Conservation (phyloP, 2,888 invertebrate species). For the Cryptocheilus praepositus region DNA sequence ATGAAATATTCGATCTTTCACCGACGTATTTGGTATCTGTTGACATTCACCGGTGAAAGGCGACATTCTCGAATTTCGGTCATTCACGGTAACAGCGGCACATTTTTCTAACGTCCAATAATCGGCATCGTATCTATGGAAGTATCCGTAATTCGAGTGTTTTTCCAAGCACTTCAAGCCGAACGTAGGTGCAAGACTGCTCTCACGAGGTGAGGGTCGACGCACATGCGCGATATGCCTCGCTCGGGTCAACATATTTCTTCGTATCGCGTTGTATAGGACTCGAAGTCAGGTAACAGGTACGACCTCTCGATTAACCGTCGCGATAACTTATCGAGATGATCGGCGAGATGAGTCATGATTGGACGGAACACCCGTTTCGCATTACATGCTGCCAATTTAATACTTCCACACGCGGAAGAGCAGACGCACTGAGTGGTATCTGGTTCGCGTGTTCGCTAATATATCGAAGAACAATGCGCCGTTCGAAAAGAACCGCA, state of each 20-base stretch:
- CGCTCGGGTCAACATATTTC: constrained; percentile 2
- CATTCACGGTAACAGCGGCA: too few relatives aligned
- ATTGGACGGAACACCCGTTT: neutral
- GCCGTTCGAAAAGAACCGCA: neutral
- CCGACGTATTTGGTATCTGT: too few relatives aligned
- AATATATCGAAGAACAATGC: constrained; percentile 4
- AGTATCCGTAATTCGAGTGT: constrained; percentile 6
- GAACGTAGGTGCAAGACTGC: neutral
- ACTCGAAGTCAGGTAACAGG: constrained; percentile 1
- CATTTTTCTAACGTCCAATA: neutral
- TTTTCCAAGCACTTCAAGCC: neutral
- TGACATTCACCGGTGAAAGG: too few relatives aligned
- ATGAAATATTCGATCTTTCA: too few relatives aligned
- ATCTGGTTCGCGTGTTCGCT: neutral
- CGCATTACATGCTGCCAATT: neutral
- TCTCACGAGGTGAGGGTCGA: constrained; percentile 1
- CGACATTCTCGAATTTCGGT: too few relatives aligned
- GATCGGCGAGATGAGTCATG: neutral
- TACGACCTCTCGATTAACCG: constrained; percentile 15
- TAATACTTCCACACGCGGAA: constrained; percentile 4
- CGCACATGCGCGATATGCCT: constrained; percentile 8
- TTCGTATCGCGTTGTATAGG: constrained; percentile 5
- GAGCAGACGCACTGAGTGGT: constrained; percentile 1
- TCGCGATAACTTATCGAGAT: constrained; percentile 13
- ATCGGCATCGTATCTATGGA: neutral